Base-by-base conservation (phyloP, 1,140 invertebrate genomes). In the Panulirus ornatus region DNA sequence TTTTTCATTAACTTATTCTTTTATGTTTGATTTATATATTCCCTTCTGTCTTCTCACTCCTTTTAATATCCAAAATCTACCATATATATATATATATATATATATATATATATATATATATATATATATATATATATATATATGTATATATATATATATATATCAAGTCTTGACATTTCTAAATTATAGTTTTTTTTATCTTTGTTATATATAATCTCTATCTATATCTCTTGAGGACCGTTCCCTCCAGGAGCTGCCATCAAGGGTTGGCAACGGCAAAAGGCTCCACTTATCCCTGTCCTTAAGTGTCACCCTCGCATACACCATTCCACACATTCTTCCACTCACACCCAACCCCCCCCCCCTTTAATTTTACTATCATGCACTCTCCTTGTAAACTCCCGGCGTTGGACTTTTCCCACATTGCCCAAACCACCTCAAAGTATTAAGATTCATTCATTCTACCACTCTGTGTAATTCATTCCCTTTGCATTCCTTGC, bases 1-100 rank as follows among this genome's bases (percentile, higher is more conserved):
- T 58, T 11, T 11, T 58, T 58, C 22, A 58, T 58, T 22, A 58
- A 58, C 11, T 58, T 58, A 58, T 58, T 9, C 11, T n/a, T 58
- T 9, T 58, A 47, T 47, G 44, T 16, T 11, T 70, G 22, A 27
- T 8, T 22, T 1, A 34, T 70, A 42, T 76, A 36, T 36, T 40
- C 9, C 36, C 6, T 44, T 19, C 40, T 44, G 30, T 51, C 2
- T 47, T 8, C 19, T 27, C 6, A 51, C 34, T 9, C 9, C 8
- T 71, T 11, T 71, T 11, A 11, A 71, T 71, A 71, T 71, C 8
- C 27, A 71, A 11, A 71, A n/a, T n/a, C n/a, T n/a, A n/a, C n/a
- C n/a, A n/a, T n/a, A n/a, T n/a, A n/a, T n/a, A n/a, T n/a, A n/a
- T 71, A 71, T 71, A 71, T 75, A 36, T 75, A 75, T 36, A 75